Evolutionary conservation across 1,140 invertebrate genomes (phyloP).

Genomic region (Dendroctonus ponderosae): DNA sequence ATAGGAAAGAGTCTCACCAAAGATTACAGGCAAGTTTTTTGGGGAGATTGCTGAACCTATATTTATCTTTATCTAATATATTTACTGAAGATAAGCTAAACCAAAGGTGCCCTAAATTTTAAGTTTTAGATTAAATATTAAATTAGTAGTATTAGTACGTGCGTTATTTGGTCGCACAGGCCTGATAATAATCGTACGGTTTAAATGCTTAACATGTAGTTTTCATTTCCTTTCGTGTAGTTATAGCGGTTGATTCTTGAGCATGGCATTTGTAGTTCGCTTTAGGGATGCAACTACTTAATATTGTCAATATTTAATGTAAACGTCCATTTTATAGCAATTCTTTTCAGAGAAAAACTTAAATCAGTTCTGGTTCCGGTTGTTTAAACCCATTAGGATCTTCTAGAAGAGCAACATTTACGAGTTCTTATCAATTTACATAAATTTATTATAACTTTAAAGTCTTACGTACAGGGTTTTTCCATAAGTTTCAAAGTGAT

Average conservation of each 20-base stretch:
- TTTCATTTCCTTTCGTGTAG: no score
- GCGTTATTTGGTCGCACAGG: no score
- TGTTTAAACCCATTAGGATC: slow-evolving; percentile 29
- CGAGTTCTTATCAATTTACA: slow-evolving; percentile 14
- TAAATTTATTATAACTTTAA: slow-evolving; percentile 12
- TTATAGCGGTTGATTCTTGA: no score
- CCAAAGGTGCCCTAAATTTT: slow-evolving; percentile 55
- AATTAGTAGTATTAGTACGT: slow-evolving; percentile 33
- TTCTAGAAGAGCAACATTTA: slow-evolving; percentile 18
- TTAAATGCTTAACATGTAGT: no score
- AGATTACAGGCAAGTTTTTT: slow-evolving; percentile 16
- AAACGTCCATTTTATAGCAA: slow-evolving; percentile 36
- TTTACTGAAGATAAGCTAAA: slow-evolving; percentile 50
- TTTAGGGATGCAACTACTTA: slow-evolving; percentile 12
- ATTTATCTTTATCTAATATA: slow-evolving; percentile 33
- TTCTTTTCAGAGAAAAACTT: slow-evolving; percentile 6
- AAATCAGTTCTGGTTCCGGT: slow-evolving; percentile 3
- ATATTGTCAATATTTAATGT: slow-evolving; percentile 34
- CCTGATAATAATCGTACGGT: no score
- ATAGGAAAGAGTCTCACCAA: slow-evolving; percentile 21
- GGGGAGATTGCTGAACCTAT: slow-evolving; percentile 16
- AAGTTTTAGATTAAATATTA: slow-evolving; percentile 47
- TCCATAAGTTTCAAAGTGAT: slow-evolving; percentile 16
- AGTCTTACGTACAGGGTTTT: slow-evolving; percentile 33
- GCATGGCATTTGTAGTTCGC: slow-evolving; percentile 9